These are phyloP conservation scores for Argyresthia albistria DNA, from an alignment of 2,888 invertebrate genomes.

Conservation along the genomic window DNA sequence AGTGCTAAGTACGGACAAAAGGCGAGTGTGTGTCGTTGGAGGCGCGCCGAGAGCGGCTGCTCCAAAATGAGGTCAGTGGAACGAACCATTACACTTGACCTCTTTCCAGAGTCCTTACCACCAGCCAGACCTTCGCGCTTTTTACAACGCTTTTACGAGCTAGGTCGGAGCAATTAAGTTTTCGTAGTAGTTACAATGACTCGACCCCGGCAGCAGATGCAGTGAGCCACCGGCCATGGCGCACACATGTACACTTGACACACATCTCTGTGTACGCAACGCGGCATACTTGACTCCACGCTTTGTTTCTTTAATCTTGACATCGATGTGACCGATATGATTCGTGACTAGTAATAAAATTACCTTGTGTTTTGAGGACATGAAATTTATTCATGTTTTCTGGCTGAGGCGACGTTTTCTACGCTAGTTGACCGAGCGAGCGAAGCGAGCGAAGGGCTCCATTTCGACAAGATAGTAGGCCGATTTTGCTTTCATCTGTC, in stretches of 20 bases:
- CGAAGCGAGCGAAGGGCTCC: too few relatives aligned
- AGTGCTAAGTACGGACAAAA: too few relatives aligned
- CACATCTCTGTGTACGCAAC: conserved; percentile 30
- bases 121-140: conserved; percentile 68
- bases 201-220: conserved; percentile 19
- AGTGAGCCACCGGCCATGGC: conserved; percentile 1
- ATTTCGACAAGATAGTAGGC: too few relatives aligned
- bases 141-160: conserved; percentile 69
- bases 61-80: conserved; percentile 68
- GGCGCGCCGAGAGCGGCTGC: conserved; percentile 23
- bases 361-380: too few relatives aligned
- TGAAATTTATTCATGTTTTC: too few relatives aligned
- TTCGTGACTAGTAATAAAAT: neutral
- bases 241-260: conserved; percentile 40
- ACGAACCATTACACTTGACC: conserved; percentile 71
- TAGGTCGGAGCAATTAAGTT: conserved; percentile 68
- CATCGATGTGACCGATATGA: neutral
- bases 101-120: conserved; percentile 69
- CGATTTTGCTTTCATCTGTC: too few relatives aligned
- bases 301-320: neutral
- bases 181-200: conserved; percentile 42
- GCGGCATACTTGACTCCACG: neutral
- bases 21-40: neutral
- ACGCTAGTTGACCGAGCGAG: too few relatives aligned
- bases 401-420: too few relatives aligned